Evolutionary conservation across 1,140 invertebrate genomes (phyloP).

Genomic region (Danaus plexippus): DNA sequence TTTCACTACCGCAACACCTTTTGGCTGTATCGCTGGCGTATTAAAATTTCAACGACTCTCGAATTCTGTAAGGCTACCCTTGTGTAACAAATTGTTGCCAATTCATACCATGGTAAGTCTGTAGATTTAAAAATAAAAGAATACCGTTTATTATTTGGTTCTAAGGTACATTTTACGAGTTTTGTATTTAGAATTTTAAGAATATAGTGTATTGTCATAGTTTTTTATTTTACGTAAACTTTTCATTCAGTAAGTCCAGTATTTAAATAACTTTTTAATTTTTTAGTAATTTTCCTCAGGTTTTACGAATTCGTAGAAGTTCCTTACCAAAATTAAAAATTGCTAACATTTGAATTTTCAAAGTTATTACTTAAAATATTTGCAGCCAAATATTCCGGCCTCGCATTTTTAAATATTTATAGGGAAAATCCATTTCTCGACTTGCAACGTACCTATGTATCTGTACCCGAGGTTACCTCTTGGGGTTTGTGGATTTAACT

Average conservation of each 20-base stretch:
- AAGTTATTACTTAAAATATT: constrained; percentile 3
- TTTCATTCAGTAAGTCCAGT: too few relatives aligned
- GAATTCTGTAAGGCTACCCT: constrained; percentile 17
- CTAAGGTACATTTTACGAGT: too few relatives aligned
- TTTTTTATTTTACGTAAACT: too few relatives aligned
- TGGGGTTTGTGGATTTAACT: too few relatives aligned
- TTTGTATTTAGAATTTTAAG: too few relatives aligned
- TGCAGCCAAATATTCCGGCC: constrained; percentile 31
- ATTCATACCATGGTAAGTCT: neutral
- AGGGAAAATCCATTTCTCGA: constrained; percentile 31
- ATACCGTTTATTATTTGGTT: too few relatives aligned
- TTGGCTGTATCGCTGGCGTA: constrained; percentile 35
- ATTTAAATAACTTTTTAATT: too few relatives aligned
- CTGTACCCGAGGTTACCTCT: neutral
- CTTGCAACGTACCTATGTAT: constrained; percentile 1
- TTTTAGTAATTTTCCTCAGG: too few relatives aligned
- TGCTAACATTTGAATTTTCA: constrained; percentile 4
- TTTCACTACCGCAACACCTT: constrained; percentile 36
- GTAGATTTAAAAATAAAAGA: too few relatives aligned
- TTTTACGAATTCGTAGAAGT: too few relatives aligned
- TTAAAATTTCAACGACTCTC: constrained; percentile 48
- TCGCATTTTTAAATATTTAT: constrained; percentile 42
- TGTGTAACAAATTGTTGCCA: constrained; percentile 20
- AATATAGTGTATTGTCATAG: too few relatives aligned
- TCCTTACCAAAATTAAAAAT: too few relatives aligned